phyloP scores from a whole-genome alignment of 2,113 vertebrate species.

The Dryoscopus gambensis region DNA sequence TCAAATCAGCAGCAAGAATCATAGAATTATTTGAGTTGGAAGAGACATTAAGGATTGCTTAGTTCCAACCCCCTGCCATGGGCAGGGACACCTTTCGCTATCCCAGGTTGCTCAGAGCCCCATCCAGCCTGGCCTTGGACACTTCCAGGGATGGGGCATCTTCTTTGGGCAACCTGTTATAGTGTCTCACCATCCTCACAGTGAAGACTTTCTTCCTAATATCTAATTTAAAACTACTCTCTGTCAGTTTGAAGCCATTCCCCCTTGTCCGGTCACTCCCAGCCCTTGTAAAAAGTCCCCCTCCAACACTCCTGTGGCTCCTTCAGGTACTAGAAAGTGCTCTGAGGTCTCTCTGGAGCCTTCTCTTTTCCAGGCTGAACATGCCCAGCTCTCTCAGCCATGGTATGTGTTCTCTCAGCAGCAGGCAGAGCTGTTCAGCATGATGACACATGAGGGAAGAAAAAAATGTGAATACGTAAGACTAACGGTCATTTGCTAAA shows the following conservation, averaged over 20 bases:
- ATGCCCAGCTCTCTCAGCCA: neutral
- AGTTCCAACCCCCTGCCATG: neutral
- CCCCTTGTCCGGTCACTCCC: neutral
- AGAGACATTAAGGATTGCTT: neutral
- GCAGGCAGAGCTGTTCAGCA: neutral
- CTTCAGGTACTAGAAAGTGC: neutral
- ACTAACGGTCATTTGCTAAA: neutral
- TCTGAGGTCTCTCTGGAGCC: neutral
- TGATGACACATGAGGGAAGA: neutral
- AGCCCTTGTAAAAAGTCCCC: neutral
- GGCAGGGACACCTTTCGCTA: neutral
- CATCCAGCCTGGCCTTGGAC: neutral
- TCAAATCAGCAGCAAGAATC: neutral
- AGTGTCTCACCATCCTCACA: neutral
- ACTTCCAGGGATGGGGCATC: neutral
- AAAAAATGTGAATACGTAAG: rapidly evolving
- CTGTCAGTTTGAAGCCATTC: neutral
- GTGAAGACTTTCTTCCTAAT: neutral
- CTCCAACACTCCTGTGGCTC: neutral
- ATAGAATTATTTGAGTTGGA: neutral
- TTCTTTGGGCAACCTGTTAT: neutral
- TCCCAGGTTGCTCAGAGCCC: neutral
- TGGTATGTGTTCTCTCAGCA: neutral
- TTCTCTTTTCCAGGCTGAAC: neutral
- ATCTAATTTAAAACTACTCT: neutral